Evolutionary conservation across 2,888 invertebrate genomes (phyloP).

Genomic region (Gibbula magus): DNA sequence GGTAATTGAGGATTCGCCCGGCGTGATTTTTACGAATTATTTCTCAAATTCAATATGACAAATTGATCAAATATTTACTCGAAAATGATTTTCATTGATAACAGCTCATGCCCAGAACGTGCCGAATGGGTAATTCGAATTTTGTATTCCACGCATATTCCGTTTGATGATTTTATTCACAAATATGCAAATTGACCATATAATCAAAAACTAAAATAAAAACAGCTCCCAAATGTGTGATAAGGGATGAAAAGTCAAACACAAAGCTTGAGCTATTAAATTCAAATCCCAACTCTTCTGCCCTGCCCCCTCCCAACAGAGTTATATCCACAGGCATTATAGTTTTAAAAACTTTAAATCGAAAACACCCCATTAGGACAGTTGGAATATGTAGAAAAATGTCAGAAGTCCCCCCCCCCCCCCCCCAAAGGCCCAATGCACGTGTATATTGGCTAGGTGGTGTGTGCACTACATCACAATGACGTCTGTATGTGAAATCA

Average conservation of each 20-base stretch:
- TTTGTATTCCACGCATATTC: neutral
- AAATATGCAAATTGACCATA: constrained; percentile 2
- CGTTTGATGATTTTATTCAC: constrained; percentile 15
- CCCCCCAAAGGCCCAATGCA: too few species aligned
- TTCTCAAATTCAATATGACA: constrained; percentile 13
- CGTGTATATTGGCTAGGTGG: too few species aligned
- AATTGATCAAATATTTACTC: constrained; percentile 15
- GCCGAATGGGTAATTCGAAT: neutral
- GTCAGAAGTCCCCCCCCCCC: too few species aligned
- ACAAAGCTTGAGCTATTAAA: too few species aligned
- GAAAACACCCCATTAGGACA: too few species aligned
- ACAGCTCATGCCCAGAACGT: neutral
- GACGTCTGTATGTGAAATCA: too few species aligned
- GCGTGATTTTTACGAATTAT: constrained; percentile 16
- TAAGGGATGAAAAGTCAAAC: neutral
- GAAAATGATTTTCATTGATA: constrained; percentile 18
- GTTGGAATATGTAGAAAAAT: too few species aligned
- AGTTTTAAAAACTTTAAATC: too few species aligned
- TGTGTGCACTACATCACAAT: too few species aligned
- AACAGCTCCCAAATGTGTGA: neutral
- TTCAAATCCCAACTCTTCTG: too few species aligned
- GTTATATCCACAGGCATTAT: too few species aligned
- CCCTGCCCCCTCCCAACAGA: too few species aligned
- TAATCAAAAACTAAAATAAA: neutral
- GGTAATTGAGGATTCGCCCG: constrained; percentile 2